Evolutionary conservation across 2,797 vertebrate genomes (phyloP), one percentile per base, ranked within the genome.

Genomic region (Spinus pinus): DNA sequence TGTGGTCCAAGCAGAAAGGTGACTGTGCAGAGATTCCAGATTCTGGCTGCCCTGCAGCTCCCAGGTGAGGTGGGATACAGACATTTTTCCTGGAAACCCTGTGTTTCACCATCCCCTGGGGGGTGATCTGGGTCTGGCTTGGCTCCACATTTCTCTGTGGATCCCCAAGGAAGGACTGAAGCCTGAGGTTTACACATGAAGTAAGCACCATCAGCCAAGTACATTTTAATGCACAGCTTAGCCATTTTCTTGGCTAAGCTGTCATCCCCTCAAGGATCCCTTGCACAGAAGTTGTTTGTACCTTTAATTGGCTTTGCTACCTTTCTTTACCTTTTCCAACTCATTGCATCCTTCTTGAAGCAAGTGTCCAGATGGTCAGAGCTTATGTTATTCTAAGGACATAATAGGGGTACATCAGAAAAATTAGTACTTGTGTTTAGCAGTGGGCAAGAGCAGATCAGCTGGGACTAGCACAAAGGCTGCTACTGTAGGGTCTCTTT

Each of bases 381-480:
- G 61, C 95, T 89, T 93, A 88, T 93, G 94, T 90, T 96, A 67
- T 91, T 86, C 81, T 86, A 91, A 94, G 85, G 89, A 93, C 35
- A 35, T 94, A 88, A 93, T 3, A 67, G 79, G 60, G 61, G 49
- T 82, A 56, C 81, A 94, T 51, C 58, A 89, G 81, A 93, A 91
- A 69, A 95, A 95, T 92, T 64, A 95, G 37, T 64, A 39, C 81
- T 82, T 82, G n/a, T n/a, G 62, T 81, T 90, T 50, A 81, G 69
- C 66, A 83, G 60, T 35, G 73, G 54, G 39, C 82, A 81, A 51
- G 54, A 72, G 77, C 80, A 95, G 51, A 71, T 93, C 69, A 94
- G 33, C 37, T 67, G 46, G 77, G 77, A 65, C 89, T 57, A 46
- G 72, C 49, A 44, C 65, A 72, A 20, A 91, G 57, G 42, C 58